Evolutionary conservation across 2,797 vertebrate species (phyloP).

Genomic region (Hoplostethus atlanticus): DNA sequence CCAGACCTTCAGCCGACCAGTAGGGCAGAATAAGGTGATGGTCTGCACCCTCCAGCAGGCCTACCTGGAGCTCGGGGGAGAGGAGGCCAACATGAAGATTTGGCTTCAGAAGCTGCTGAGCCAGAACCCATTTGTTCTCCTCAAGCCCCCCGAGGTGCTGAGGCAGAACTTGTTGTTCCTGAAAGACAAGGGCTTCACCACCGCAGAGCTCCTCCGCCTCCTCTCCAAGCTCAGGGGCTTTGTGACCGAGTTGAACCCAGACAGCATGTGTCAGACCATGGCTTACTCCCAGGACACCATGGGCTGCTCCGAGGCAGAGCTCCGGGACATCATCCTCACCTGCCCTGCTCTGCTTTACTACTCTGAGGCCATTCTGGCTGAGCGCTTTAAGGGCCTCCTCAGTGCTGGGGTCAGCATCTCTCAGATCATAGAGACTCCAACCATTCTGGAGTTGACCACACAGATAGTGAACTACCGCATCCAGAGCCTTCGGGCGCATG

Average conservation of each 20-base stretch:
- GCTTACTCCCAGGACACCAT: slow-evolving; percentile 86
- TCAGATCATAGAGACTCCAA: slow-evolving; percentile 88
- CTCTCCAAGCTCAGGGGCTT: slow-evolving; percentile 93
- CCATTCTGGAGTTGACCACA: slow-evolving; percentile 90
- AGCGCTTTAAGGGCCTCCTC: slow-evolving; percentile 86
- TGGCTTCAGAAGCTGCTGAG: slow-evolving; percentile 95
- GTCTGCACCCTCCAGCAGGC: slow-evolving; percentile 85
- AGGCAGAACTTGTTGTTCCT: slow-evolving; percentile 89
- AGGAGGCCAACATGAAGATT: slow-evolving; percentile 88
- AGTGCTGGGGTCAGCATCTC: slow-evolving; percentile 86
- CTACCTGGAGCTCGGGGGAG: slow-evolving; percentile 90
- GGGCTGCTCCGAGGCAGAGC: slow-evolving; percentile 85
- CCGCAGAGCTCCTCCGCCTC: slow-evolving; percentile 88
- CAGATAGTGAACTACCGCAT: slow-evolving; percentile 92
- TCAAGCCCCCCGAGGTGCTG: slow-evolving; percentile 83
- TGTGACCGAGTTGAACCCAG: slow-evolving; percentile 89
- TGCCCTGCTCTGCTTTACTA: slow-evolving; percentile 93
- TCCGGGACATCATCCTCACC: slow-evolving; percentile 86
- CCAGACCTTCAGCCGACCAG: slow-evolving; percentile 87
- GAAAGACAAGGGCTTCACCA: slow-evolving; percentile 85
- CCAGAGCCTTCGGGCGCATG: slow-evolving; percentile 83
- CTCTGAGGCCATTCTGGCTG: slow-evolving; percentile 85
- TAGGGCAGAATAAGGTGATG: slow-evolving; percentile 87
- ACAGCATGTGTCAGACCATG: slow-evolving; percentile 85
- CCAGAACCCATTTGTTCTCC: slow-evolving; percentile 93